A percentile compares a stretch with the other conserved stretches of the same genome.
Conservation (phyloP, 2,113 vertebrate species). For the Tragelaphus scriptus region DNA sequence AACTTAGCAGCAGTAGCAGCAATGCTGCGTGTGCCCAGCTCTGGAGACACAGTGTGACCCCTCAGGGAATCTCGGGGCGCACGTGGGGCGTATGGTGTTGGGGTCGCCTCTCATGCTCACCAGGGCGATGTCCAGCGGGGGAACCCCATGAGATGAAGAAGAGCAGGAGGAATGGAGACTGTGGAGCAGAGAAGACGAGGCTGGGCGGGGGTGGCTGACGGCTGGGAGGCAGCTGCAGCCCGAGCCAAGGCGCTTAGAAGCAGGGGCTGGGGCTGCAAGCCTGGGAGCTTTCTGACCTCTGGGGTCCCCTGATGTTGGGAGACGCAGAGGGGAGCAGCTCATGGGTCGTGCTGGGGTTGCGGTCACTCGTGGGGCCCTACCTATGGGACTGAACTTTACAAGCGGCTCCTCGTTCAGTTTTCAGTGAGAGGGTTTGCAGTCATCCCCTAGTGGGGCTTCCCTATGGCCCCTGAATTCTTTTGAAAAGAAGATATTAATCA, state of each 20-base stretch:
- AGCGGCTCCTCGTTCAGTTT: background rate
- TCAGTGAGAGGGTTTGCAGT: background rate
- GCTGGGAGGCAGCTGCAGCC: background rate
- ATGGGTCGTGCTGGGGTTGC: background rate
- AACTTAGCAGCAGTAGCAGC: too few relatives aligned
- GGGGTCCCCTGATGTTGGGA: background rate
- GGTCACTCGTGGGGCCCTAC: background rate
- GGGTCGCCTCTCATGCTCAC: background rate
- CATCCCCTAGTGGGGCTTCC: background rate
- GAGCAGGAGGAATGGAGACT: background rate
- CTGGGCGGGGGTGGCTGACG: background rate
- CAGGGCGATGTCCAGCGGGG: background rate
- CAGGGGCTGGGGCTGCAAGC: background rate
- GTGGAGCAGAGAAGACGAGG: background rate
- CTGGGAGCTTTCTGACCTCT: background rate
- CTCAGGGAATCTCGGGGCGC: fast-evolving
- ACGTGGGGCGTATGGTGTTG: background rate
- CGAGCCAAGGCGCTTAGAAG: background rate
- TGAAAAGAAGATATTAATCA: background rate
- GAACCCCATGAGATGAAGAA: background rate
- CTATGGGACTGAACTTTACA: background rate
- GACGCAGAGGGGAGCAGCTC: background rate
- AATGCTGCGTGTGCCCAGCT: background rate
- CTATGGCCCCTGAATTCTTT: background rate
- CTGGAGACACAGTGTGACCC: background rate